Conservation (phyloP, 1,140 invertebrate species). For the Hetaerina americana region DNA sequence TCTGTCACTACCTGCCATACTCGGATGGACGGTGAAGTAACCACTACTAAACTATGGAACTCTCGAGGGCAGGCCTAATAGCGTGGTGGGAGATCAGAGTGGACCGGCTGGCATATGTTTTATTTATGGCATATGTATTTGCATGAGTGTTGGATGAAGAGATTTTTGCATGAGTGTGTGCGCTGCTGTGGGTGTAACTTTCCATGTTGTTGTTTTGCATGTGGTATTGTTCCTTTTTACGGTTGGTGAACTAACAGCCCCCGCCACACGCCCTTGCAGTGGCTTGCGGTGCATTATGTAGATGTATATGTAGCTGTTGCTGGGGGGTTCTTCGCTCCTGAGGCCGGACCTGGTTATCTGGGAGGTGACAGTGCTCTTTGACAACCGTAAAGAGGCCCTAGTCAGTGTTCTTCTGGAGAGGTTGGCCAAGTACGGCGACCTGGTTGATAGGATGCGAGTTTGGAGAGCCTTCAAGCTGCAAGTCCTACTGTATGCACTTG, state of each 20-base stretch:
- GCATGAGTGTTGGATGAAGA: no score
- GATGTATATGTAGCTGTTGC: no score
- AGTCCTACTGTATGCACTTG: background rate
- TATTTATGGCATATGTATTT: no score
- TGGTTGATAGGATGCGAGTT: conserved; percentile 12
- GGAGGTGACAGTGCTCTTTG: conserved; percentile 27
- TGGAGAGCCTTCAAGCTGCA: conserved; percentile 9
- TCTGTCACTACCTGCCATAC: conserved; percentile 20
- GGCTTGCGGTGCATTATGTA: no score
- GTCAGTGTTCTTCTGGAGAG: conserved; percentile 14
- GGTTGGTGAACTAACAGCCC: no score
- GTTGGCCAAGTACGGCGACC: conserved; percentile 18
- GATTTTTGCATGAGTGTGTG: no score
- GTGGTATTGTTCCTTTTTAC: no score
- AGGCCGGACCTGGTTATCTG: conserved; percentile 25
- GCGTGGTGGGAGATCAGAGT: background rate
- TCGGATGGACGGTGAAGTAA: conserved; percentile 6
- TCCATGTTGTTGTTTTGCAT: no score
- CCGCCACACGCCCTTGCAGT: no score
- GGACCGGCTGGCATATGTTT: conserved; percentile 9
- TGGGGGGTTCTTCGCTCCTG: conserved; percentile 11
- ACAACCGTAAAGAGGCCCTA: conserved; percentile 21
- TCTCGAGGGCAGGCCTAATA: background rate
- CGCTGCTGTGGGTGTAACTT: no score
- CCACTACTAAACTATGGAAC: conserved; percentile 14